A percentile compares a stretch with the other conserved stretches of the same genome.
phyloP scores from a whole-genome alignment of 2,113 vertebrate genomes.

The Anarrhichthys ocellatus region DNA sequence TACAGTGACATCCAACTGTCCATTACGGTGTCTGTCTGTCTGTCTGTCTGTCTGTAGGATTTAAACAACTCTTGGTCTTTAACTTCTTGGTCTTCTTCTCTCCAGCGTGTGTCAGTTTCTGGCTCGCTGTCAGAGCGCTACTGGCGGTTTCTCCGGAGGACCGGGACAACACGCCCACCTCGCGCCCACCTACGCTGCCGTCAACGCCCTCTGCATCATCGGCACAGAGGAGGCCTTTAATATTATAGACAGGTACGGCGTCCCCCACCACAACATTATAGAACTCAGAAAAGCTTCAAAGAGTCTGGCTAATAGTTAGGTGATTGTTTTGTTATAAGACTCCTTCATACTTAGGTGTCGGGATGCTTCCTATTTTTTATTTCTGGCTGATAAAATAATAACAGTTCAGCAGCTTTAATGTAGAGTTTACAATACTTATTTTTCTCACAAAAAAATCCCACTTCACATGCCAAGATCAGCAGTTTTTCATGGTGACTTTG shows the following conservation, averaged over 20 bases:
- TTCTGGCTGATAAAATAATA: background rate
- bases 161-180: slow-evolving; percentile 95
- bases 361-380: background rate
- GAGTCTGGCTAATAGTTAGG: background rate
- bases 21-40: background rate
- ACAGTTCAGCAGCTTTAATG: background rate
- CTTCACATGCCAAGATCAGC: background rate
- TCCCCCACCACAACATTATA: too few species aligned
- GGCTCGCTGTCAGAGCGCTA: slow-evolving; percentile 89
- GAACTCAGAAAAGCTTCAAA: background rate
- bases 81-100: background rate
- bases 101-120: slow-evolving; percentile 93
- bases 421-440: background rate
- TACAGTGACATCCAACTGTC: too few species aligned
- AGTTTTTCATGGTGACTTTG: background rate
- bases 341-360: background rate
- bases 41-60: background rate
- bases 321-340: background rate
- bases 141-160: slow-evolving; percentile 93
- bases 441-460: background rate
- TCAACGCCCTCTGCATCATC: slow-evolving; percentile 95
- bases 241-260: slow-evolving; percentile 90
- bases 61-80: background rate
- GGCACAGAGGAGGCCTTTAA: slow-evolving; percentile 93
- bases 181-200: slow-evolving; percentile 94